Evolutionary conservation across 1,140 invertebrate species (phyloP), one percentile per base, ranked within the genome.

Genomic region (Palaemon carinicauda): DNA sequence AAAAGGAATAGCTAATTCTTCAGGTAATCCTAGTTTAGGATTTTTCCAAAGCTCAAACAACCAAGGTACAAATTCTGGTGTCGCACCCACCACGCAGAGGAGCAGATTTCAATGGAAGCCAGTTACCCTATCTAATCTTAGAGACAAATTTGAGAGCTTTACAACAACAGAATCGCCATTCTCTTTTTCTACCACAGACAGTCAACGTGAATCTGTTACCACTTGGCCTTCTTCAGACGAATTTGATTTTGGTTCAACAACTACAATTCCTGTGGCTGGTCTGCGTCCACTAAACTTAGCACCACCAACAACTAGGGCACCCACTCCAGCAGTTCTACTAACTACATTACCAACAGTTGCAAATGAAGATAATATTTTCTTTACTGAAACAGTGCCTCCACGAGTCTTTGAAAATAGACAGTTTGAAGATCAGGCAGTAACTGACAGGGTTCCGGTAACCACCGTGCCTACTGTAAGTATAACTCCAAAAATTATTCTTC

Each of bases 361-460:
- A n/a, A 31, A 41, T 41, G 41, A 69, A 27, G 84, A 86, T 80
- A n/a, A n/a, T n/a, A 78, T 60, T 9, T 86, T 86, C 77, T 71
- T 86, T 21, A 7, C 83, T 3, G 83, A 86, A 17, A 51, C 69
- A 14, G 75, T 79, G 14, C 41, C 41, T 41, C 12, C 41, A 0
- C 15, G 15, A 3, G 3, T 27, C 24, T 15, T 27, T 69, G 29
- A n/a, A 31, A 24, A 69, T 27, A 17, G 24, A 69, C 41, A 41
- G 1, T 9, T 41, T 41, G 12, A 41, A 9, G 12, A 41, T 41
- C 7, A 9, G 12, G 41, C 41, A 41, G 12, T 41, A 41, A 41
- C 53, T 52, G 29, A 77, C 82, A 21, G 74, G 77, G 41, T 75
- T 19, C 82, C 82, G 19, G 12, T 78, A 29, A 29, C 29, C 74